Base-by-base conservation (phyloP, 2,797 vertebrate species). In the Austrolebias charrua region DNA sequence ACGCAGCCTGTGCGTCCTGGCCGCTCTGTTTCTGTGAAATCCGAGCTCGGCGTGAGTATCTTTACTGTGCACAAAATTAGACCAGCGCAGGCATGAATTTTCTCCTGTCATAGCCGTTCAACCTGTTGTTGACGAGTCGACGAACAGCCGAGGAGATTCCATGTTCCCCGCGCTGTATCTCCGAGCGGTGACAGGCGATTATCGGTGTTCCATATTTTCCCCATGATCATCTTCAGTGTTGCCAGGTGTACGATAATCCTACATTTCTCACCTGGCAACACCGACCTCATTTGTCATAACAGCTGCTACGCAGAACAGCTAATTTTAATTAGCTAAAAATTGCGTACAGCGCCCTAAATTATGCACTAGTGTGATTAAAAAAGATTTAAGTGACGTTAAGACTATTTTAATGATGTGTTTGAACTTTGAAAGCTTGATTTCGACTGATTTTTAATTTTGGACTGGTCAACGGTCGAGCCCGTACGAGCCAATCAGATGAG, bases 21-120 rank as follows among this genome's bases (percentile, higher is more conserved):
- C 12, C 4, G 63, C 69, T 63, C 49, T 13, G 71, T 81, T 71
- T 85, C 69, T 76, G 72, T 76, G 84, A 82, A 87, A 88, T 49
- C 67, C 49, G 79, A 90, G 28, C 63, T 73, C 47, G 3, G 70
- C 43, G 92, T 92, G 79, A 93, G 88, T 87, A 89, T 86, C 75
- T 76, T 76, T 78, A 82, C 81, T 66, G 71, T 77, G 68, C 46
- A 69, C 68, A 63, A 69, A 83, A 70, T 85, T 85, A 88, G 84
- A 85, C 62, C 57, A n/a, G 55, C 49, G 38, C 63, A 51, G 61
- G 33, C 2, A 45, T 3, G 45, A 20, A 55, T 71, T 35, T 24
- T 63, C 15, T 64, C 54, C 53, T 19, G 69, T 45, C 28, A 15
- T 12, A 43, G 40, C 46, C 12, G n/a, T 1, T 53, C 50, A 14